phyloP scores from a whole-genome alignment of 2,113 vertebrate genomes.

The Callorhinus ursinus region DNA sequence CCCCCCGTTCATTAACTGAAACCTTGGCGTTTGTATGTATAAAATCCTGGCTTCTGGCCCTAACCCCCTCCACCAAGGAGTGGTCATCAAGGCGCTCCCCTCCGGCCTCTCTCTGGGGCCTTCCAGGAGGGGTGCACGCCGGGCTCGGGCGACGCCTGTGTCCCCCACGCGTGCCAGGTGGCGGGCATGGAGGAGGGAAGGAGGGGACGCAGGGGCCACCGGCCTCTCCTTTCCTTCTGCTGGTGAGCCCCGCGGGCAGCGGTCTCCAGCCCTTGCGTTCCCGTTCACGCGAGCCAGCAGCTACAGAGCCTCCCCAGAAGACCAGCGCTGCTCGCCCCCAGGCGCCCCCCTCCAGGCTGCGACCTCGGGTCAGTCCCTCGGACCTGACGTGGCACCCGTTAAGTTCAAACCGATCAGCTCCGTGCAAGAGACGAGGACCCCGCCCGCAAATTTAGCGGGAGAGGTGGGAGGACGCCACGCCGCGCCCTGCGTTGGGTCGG shows the following conservation, averaged over 20 bases:
- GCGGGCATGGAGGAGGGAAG: neutral
- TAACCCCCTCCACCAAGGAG: neutral
- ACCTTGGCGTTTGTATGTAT: neutral
- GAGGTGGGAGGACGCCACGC: neutral
- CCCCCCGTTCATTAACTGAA: neutral
- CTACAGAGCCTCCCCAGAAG: neutral
- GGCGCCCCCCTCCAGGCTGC: neutral
- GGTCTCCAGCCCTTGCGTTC: neutral
- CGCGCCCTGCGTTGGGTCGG: too few species aligned
- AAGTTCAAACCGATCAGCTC: neutral
- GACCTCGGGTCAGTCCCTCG: neutral
- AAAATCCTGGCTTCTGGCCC: neutral
- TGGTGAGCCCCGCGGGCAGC: fast-evolving
- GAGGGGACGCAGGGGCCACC: neutral
- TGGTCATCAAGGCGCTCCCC: conserved; percentile 1
- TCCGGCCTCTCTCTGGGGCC: neutral
- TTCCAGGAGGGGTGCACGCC: neutral
- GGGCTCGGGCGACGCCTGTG: neutral
- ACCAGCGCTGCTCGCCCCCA: neutral
- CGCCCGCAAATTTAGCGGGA: too few species aligned
- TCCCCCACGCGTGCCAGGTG: too few species aligned
- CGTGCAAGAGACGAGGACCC: neutral
- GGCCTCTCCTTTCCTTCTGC: neutral
- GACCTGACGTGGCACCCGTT: neutral
- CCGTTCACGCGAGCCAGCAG: neutral